Percentiles rank a stretch among this genome's conserved stretches.
Evolutionary conservation across 2,888 invertebrate genomes (phyloP).

Genomic region (Alentia gelatinosa): DNA sequence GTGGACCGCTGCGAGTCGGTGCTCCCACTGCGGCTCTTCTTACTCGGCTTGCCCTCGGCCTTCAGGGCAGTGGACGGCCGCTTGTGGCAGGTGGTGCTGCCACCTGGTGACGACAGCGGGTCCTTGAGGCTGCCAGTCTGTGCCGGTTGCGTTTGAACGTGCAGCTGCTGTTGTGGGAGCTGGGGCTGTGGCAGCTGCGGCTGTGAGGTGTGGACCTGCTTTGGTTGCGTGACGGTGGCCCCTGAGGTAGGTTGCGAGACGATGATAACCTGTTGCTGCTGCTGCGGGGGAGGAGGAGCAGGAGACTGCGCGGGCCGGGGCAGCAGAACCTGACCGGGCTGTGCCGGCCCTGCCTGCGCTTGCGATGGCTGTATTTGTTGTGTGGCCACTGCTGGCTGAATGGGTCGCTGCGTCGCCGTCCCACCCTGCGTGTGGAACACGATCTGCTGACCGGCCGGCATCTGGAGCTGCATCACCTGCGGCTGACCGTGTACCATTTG

Average conservation of each 20-base stretch:
- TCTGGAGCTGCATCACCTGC: constrained; percentile 55
- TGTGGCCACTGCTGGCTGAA: background rate
- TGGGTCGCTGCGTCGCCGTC: background rate
- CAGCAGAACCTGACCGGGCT: constrained; percentile 19
- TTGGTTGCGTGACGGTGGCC: background rate
- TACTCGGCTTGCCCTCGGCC: constrained; percentile 49
- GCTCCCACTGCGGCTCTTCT: constrained; percentile 66
- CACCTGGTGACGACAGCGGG: background rate
- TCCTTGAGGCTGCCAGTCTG: background rate
- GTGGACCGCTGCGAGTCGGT: constrained; percentile 24
- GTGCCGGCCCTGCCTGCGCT: background rate
- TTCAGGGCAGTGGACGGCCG: constrained; percentile 4
- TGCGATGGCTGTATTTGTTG: background rate
- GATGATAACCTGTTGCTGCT: constrained; percentile 9
- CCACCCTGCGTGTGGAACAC: constrained; percentile 1
- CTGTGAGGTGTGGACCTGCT: background rate
- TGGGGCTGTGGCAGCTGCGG: background rate
- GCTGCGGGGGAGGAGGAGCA: too few species aligned
- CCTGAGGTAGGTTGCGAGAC: constrained; percentile 2
- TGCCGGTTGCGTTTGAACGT: constrained; percentile 21
- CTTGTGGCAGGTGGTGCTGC: background rate
- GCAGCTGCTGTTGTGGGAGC: background rate
- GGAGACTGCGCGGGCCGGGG: background rate
- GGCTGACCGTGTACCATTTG: constrained; percentile 51
- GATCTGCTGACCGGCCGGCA: constrained; percentile 30